These are phyloP conservation scores for Cyprinodon brontotheroides DNA, from an alignment of 2,113 vertebrate genomes.

Conservation along the genomic window DNA sequence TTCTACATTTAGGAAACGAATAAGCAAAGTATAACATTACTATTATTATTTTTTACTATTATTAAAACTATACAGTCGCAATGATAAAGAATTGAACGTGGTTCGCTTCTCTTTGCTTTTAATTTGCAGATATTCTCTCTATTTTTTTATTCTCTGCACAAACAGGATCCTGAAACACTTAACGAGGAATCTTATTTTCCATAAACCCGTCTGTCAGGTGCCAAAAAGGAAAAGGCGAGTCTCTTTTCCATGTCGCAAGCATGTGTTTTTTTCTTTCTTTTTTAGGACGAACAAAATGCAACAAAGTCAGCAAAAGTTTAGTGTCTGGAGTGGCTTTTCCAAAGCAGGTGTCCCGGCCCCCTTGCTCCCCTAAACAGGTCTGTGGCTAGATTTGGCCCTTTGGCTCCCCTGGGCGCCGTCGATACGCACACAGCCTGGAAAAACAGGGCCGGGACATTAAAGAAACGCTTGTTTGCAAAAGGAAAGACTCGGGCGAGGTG, in stretches of 20 bases:
- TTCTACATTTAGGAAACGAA: not conserved
- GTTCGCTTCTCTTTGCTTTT: not conserved
- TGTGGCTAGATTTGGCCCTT: constrained; percentile 64
- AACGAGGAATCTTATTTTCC: constrained; percentile 71
- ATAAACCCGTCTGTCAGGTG: constrained; percentile 55
- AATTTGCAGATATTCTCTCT: constrained; percentile 1
- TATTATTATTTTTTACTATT: not conserved
- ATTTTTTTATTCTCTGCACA: constrained; percentile 48
- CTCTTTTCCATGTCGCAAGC: constrained; percentile 70
- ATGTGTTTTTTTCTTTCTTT: constrained; percentile 56
- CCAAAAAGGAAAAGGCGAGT: constrained; percentile 74
- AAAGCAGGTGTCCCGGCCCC: constrained; percentile 82
- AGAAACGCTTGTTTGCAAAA: constrained; percentile 91
- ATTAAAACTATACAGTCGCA: not conserved
- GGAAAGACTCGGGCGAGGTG: constrained; percentile 92
- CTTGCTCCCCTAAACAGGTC: constrained; percentile 56
- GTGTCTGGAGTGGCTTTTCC: constrained; percentile 74
- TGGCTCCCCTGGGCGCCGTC: constrained; percentile 80
- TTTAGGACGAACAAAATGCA: constrained; percentile 59
- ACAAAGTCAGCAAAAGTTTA: constrained; percentile 74
- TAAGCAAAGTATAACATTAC: not conserved
- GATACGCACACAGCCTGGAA: constrained; percentile 88
- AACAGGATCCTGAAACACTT: constrained; percentile 68
- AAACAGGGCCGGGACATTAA: constrained; percentile 92
- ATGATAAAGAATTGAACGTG: not conserved